A percentile compares a stretch with the other conserved stretches of the same genome.
phyloP scores from a whole-genome alignment of 2,888 invertebrate genomes.

The Himalopsyche kuldschensis region DNA sequence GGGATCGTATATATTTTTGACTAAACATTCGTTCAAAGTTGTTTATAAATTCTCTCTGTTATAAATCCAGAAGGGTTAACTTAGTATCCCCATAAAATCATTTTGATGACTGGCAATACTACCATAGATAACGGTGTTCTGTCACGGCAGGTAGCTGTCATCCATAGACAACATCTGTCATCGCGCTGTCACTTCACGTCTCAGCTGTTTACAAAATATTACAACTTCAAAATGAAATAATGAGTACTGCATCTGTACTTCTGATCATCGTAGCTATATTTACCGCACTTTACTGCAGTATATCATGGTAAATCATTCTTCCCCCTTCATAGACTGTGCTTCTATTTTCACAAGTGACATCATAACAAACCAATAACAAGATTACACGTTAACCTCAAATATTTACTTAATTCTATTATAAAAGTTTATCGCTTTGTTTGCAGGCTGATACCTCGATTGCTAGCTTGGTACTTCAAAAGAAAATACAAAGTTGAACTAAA shows the following conservation, averaged over 20 bases:
- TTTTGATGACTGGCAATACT: background rate
- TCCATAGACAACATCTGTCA: too few species aligned
- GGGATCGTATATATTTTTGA: too few species aligned
- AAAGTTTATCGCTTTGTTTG: conserved; percentile 35
- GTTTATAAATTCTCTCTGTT: too few species aligned
- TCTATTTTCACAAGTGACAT: background rate
- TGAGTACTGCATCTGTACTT: conserved; percentile 2
- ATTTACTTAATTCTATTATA: background rate
- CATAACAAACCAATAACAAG: background rate
- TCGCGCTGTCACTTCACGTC: background rate
- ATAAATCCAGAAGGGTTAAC: too few species aligned
- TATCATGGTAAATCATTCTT: conserved; percentile 43
- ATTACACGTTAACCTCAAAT: background rate
- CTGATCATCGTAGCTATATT: conserved; percentile 13
- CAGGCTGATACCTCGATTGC: conserved; percentile 76
- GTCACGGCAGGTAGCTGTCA: background rate
- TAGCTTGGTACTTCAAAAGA: conserved; percentile 79
- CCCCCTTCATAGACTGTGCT: background rate
- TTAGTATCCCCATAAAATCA: too few species aligned
- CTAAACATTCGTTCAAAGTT: too few species aligned
- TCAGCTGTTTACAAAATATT: conserved; percentile 22
- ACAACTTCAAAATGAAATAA: conserved; percentile 12
- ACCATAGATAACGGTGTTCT: background rate
- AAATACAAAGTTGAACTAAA: conserved; percentile 78
- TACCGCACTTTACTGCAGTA: conserved; percentile 18